phyloP scores from a whole-genome alignment of 2,888 invertebrate genomes.

The Ligdia adustata region DNA sequence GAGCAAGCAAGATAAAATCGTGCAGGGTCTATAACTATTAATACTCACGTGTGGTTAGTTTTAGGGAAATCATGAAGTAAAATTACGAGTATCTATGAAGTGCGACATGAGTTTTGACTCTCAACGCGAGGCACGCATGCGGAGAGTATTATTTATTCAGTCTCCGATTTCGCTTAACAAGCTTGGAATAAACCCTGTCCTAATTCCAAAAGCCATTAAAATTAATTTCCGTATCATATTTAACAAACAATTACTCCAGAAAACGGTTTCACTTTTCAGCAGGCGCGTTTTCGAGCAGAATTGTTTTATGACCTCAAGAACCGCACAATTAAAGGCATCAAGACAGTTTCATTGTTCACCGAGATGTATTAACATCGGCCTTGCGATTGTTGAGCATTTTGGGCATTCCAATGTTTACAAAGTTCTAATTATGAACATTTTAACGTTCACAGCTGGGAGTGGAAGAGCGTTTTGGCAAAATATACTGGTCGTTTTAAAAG shows the following conservation, averaged over 20 bases:
- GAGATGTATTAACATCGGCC: slow-evolving; percentile 35
- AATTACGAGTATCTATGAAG: too few relatives aligned
- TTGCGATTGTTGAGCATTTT: slow-evolving; percentile 32
- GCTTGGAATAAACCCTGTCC: too few relatives aligned
- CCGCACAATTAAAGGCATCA: slow-evolving; percentile 31
- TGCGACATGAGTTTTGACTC: too few relatives aligned
- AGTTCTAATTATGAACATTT: slow-evolving; percentile 60
- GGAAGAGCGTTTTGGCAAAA: slow-evolving; percentile 58
- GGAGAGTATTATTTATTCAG: too few relatives aligned
- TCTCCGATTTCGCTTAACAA: too few relatives aligned
- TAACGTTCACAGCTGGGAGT: slow-evolving; percentile 52
- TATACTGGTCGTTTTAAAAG: slow-evolving; percentile 73
- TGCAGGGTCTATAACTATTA: too few relatives aligned
- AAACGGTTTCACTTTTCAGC: slow-evolving; percentile 23
- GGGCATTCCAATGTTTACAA: slow-evolving; percentile 41
- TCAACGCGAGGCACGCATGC: too few relatives aligned
- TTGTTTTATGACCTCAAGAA: slow-evolving; percentile 26
- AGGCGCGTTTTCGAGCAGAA: slow-evolving; percentile 14
- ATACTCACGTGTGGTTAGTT: too few relatives aligned
- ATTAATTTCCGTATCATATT: slow-evolving; percentile 22
- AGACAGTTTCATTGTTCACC: slow-evolving; percentile 36
- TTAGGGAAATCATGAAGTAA: too few relatives aligned
- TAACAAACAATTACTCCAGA: slow-evolving; percentile 24
- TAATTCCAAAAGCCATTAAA: slow-evolving; percentile 24
- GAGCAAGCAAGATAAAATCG: too few relatives aligned